A percentile compares a stretch with the other conserved stretches of the same genome.
phyloP scores from a whole-genome alignment of 2,888 invertebrate genomes.

The Cyaniris semiargus region DNA sequence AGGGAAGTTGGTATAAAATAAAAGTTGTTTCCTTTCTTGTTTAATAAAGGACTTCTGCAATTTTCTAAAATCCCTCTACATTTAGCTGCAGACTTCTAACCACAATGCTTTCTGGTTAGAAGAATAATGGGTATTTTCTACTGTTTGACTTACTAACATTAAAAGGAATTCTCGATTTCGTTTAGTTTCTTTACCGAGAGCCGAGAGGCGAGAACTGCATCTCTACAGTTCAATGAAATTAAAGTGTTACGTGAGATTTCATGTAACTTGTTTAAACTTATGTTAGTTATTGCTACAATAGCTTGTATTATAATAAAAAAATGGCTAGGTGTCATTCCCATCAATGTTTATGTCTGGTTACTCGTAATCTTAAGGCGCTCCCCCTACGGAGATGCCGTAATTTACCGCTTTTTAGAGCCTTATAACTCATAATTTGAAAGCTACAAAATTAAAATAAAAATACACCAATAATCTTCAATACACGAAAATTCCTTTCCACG shows the following conservation, averaged over 20 bases:
- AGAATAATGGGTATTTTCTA: not conserved
- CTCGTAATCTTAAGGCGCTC: not conserved
- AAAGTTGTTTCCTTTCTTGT: not conserved
- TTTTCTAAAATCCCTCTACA: not conserved
- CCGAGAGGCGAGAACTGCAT: too few relatives aligned
- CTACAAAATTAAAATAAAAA: too few relatives aligned
- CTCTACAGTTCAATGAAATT: conserved; percentile 27
- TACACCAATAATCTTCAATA: too few relatives aligned
- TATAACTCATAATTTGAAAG: too few relatives aligned
- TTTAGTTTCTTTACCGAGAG: conserved; percentile 20
- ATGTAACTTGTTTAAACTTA: not conserved
- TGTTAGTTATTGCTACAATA: conserved; percentile 3
- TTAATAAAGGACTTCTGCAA: not conserved
- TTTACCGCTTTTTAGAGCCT: too few relatives aligned
- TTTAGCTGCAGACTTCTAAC: too few relatives aligned
- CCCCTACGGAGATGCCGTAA: too few relatives aligned
- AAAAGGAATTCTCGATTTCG: conserved; percentile 11
- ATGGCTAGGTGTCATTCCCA: not conserved
- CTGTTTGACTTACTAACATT: conserved; percentile 10
- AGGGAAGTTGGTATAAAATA: too few relatives aligned
- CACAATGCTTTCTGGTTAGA: not conserved
- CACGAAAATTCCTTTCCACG: too few relatives aligned
- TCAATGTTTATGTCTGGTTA: not conserved
- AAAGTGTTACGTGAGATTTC: conserved; percentile 20
- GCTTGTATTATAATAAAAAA: not conserved